Conservation (phyloP, 2,888 invertebrate genomes). For the Eupithecia pulchellata region DNA sequence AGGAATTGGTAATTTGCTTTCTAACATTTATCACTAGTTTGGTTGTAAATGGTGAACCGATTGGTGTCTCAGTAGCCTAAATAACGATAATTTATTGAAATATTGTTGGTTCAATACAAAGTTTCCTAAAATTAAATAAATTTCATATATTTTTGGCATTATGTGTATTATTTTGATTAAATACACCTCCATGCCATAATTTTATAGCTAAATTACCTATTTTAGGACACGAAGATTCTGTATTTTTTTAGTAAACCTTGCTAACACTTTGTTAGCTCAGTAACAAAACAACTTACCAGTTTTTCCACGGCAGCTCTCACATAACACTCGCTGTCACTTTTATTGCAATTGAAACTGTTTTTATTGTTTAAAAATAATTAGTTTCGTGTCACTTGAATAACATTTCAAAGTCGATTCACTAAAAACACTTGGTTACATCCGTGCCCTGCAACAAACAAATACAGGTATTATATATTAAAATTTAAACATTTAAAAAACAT, state of each 20-base stretch:
- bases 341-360: slow-evolving; percentile 8
- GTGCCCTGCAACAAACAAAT: slow-evolving; percentile 45
- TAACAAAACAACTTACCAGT: slow-evolving; percentile 34
- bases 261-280: background rate
- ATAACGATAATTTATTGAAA: background rate
- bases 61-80: background rate
- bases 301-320: slow-evolving; percentile 17
- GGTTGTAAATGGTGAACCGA: background rate
- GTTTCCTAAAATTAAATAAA: too few species aligned
- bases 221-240: too few species aligned
- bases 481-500: background rate
- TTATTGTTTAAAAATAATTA: slow-evolving; percentile 20
- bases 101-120: background rate
- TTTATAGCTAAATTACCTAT: too few species aligned
- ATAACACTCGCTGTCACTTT: slow-evolving; percentile 34
- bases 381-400: slow-evolving; percentile 37
- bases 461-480: background rate
- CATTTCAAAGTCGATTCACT: slow-evolving; percentile 37
- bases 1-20: slow-evolving; percentile 22
- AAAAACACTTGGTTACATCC: slow-evolving; percentile 16
- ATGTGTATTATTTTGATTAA: too few species aligned
- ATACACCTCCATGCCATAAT: too few species aligned
- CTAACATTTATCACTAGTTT: background rate
- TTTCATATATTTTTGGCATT: too few species aligned
- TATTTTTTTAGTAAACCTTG: background rate